Evolutionary conservation across 1,140 invertebrate genomes (phyloP).

Genomic region (Drosophila sechellia): DNA sequence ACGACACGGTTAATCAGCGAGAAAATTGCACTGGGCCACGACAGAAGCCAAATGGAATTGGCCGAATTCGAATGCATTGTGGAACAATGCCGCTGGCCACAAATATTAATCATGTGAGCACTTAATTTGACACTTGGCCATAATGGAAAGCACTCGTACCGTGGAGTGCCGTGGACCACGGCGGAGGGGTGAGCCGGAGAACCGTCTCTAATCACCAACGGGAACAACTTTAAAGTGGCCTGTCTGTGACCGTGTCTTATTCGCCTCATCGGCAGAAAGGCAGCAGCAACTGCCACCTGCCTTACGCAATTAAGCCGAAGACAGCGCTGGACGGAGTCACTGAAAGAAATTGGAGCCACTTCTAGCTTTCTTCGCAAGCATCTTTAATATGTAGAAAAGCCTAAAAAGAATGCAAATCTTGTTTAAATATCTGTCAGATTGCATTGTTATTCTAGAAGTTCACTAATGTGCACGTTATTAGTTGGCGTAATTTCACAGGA

Average conservation of each 20-base stretch:
- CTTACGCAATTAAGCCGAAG: constrained; percentile 79
- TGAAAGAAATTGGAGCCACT: constrained; percentile 9
- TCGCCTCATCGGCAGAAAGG: constrained; percentile 49
- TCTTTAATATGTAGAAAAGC: too few relatives aligned
- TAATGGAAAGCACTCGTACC: constrained; percentile 67
- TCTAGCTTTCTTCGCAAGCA: too few relatives aligned
- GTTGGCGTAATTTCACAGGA: too few relatives aligned
- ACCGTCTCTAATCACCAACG: constrained; percentile 76
- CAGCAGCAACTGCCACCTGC: constrained; percentile 64
- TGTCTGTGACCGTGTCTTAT: constrained; percentile 74
- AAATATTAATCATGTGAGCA: constrained; percentile 81
- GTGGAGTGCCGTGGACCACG: not conserved
- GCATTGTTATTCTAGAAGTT: too few relatives aligned
- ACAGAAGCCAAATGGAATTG: constrained; percentile 34
- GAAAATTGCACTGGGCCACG: constrained; percentile 64
- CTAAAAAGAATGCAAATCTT: too few relatives aligned
- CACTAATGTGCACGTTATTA: too few relatives aligned
- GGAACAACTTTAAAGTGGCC: constrained; percentile 79
- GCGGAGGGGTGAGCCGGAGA: constrained; percentile 16
- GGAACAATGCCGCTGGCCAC: constrained; percentile 47
- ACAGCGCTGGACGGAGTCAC: constrained; percentile 40
- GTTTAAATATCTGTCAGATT: too few relatives aligned
- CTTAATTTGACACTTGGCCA: constrained; percentile 82
- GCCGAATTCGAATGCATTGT: constrained; percentile 20
- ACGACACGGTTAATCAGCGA: constrained; percentile 77